Conservation (phyloP, 2,888 invertebrate genomes). For the Idaea aversata region DNA sequence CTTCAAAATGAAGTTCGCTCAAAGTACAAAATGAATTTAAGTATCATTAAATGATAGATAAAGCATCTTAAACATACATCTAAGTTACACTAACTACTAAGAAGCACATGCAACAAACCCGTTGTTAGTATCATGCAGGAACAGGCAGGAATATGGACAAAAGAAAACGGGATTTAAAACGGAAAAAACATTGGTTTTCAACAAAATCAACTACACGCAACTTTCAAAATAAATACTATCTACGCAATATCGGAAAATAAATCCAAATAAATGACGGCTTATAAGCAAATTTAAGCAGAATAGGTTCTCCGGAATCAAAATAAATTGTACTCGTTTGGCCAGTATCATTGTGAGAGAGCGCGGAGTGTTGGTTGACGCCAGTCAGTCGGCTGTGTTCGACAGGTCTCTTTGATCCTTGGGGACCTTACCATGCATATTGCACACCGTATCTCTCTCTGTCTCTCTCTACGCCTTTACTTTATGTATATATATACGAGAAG, state of each 20-base stretch:
- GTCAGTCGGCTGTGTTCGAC: neutral
- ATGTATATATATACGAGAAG: slow-evolving; percentile 49
- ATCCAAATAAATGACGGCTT: slow-evolving; percentile 74
- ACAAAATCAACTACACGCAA: slow-evolving; percentile 72
- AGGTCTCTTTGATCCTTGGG: slow-evolving; percentile 20
- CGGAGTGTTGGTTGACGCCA: slow-evolving; percentile 25
- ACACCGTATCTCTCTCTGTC: slow-evolving; percentile 47
- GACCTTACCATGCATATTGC: slow-evolving; percentile 44
- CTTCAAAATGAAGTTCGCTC: slow-evolving; percentile 22
- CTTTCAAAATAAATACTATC: slow-evolving; percentile 70
- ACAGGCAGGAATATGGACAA: slow-evolving; percentile 45
- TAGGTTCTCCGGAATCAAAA: slow-evolving; percentile 80
- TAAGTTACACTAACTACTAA: slow-evolving; percentile 60
- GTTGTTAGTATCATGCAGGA: slow-evolving; percentile 72
- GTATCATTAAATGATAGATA: slow-evolving; percentile 42
- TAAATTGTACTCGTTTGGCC: slow-evolving; percentile 76
- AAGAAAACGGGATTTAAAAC: slow-evolving; percentile 63
- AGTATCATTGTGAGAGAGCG: slow-evolving; percentile 71
- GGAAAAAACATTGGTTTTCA: slow-evolving; percentile 79
- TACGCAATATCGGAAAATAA: slow-evolving; percentile 67
- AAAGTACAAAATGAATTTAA: slow-evolving; percentile 53
- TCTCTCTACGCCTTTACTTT: slow-evolving; percentile 42
- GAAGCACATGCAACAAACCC: slow-evolving; percentile 72
- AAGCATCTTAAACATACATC: slow-evolving; percentile 65
- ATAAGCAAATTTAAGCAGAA: slow-evolving; percentile 80